Base-by-base conservation (phyloP, 1,140 invertebrate genomes). In the Megalopta genalis region DNA sequence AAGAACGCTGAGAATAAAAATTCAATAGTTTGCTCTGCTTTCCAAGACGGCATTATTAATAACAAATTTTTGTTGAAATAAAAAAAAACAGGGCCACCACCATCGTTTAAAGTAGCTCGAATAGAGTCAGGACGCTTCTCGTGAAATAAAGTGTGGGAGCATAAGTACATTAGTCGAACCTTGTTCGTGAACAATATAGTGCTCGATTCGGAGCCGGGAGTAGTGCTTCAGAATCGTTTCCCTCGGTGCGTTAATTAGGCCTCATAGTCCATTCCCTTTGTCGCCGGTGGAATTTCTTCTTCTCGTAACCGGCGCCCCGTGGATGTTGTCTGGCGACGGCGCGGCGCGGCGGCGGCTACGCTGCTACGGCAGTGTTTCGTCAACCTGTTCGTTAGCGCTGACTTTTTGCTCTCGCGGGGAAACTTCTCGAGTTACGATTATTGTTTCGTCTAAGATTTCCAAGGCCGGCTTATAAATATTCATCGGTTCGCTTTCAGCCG, bases 381-480 rank as follows among this genome's bases (percentile, higher is more conserved):
- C 59, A 32, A 27, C 64, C 25, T 23, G 52, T 76, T 76, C 16
- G 64, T 59, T 76, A 21, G 23, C 14, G 18, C 10, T 25, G 27
- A 49, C 71, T 73, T 73, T 73, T 65, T 74, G 49, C 46, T 65
- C 37, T n/a, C 14, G n/a, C 42, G 42, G 18, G n/a, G 16, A 39
- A n/a, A 71, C 27, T 63, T 71, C 67, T 77, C 57, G 75, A 39
- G 57, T 71, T 77, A 77, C 66, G 66, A 46, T 70, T 77, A 49
- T 71, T 77, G 66, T 77, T 77, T 70, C 63, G 67, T 77, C 75
- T 77, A 71, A 71, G 67, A 71, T 39, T 77, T 71, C 64, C 27
- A 42, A 18, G 67, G n/a, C 37, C 57, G 21, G 8, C 75, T 71
- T 71, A 71, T 71, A 71, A 70, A 71, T 68, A 76, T 76, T 77